Evolutionary conservation across 2,888 invertebrate genomes (phyloP).

Genomic region (Dascillus cervinus): DNA sequence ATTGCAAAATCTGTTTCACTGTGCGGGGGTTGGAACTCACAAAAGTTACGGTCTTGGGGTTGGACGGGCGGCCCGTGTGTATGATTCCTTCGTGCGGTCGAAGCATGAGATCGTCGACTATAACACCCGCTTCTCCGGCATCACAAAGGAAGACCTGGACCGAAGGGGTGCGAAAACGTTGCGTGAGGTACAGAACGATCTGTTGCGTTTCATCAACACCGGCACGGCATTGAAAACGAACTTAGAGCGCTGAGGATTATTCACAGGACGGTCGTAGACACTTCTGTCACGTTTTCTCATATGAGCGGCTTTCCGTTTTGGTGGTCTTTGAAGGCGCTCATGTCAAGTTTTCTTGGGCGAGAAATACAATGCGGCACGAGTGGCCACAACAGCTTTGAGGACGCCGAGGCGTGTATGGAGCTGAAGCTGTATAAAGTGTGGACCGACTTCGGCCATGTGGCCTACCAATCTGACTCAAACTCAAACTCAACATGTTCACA

Average conservation of each 20-base stretch:
- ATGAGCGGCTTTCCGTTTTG: constrained; percentile 74
- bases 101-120: constrained; percentile 79
- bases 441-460: constrained; percentile 49
- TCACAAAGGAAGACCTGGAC: constrained; percentile 59
- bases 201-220: constrained; percentile 69
- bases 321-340: constrained; percentile 72
- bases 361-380: constrained; percentile 70
- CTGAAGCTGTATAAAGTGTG: constrained; percentile 73
- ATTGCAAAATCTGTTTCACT: constrained; percentile 97
- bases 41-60: constrained; percentile 74
- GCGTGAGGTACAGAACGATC: constrained; percentile 74
- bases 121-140: constrained; percentile 93
- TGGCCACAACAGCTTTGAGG: constrained; percentile 91
- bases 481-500: too few relatives aligned
- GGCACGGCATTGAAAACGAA: constrained; percentile 94
- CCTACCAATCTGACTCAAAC: too few relatives aligned
- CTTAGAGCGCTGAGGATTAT: constrained; percentile 76
- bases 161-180: constrained; percentile 54
- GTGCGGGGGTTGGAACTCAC: constrained; percentile 78
- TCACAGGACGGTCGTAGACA: constrained; percentile 82
- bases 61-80: constrained; percentile 70
- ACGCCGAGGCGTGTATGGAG: constrained; percentile 84
- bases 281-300: constrained; percentile 83
- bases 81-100: constrained; percentile 80
- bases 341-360: constrained; percentile 62